Evolutionary conservation across 2,113 vertebrate genomes (phyloP), one percentile per base, ranked within the genome.

Genomic region (Hirundichthys speculiger): DNA sequence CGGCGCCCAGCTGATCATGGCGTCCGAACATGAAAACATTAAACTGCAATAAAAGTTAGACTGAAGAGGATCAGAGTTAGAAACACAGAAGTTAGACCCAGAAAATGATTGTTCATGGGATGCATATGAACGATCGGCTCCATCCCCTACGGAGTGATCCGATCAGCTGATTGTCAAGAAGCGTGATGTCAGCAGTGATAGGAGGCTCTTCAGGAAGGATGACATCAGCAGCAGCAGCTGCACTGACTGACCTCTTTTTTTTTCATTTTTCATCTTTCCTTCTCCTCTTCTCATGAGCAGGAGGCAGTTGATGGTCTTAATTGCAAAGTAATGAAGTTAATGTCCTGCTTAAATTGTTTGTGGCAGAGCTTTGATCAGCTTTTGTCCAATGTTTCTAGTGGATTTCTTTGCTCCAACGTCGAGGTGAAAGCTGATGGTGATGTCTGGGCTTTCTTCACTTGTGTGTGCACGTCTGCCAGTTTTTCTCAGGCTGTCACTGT

Each of bases 401-500:
- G 11, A 8, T 8, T 12, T 45, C 14, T 16, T 18, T 45, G 43
- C 18, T 16, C 40, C 15, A n/a, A 19, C 4, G 11, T 34, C 30
- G 6, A 34, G 30, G 1, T 34, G 25, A 27, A 48, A 20, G 7
- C 2, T 2, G 39, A n/a, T n/a, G n/a, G 4, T 20, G 5, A 20
- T 30, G 22, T 49, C 9, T 51, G 8, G 18, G 12, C n/a, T 53
- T 65, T 8, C 40, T 14, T 30, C 15, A 24, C 4, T 27, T 51
- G 45, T 50, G 45, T 24, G 27, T 27, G 27, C 27, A 27, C 27
- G 56, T 49, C n/a, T 16, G 48, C 30, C 11, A 13, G 21, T n/a
- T 27, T 65, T 74, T 72, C 75, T 78, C 63, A 64, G 60, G 41
- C 67, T 38, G 72, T 84, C 67, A 30, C 58, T 51, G 67, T 88